Conservation (phyloP, 1,140 invertebrate species). For the Anadara kagoshimensis region DNA sequence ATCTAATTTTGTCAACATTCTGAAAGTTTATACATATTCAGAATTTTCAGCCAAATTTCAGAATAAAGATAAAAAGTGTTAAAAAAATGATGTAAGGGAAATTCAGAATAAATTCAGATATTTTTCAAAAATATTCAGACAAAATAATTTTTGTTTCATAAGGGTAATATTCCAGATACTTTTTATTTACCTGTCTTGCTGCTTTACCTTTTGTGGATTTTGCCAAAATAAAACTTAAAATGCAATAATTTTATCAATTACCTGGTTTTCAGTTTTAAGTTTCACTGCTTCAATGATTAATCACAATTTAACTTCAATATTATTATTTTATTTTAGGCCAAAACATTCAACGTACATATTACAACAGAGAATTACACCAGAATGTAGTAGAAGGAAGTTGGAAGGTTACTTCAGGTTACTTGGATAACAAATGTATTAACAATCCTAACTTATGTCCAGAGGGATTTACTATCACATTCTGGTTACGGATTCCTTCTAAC, state of each 20-base stretch:
- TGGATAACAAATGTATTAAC: constrained; percentile 4
- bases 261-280: background rate
- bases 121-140: no score
- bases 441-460: background rate
- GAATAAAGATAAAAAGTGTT: no score
- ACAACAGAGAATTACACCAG: background rate
- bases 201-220: background rate
- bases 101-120: no score
- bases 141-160: no score
- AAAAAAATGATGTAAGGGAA: no score
- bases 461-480: constrained; percentile 8
- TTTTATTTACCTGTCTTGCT: no score
- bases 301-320: background rate
- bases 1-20: no score
- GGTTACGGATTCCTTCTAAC: background rate
- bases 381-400: background rate
- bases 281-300: background rate
- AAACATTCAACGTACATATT: background rate
- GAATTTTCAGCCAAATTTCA: no score
- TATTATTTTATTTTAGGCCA: background rate
- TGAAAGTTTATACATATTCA: no score
- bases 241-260: background rate
- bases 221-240: background rate
- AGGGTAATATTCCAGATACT: no score
- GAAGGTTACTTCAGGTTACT: background rate